phyloP scores from a whole-genome alignment of 2,888 invertebrate genomes.

The Drosophila vallismaia region DNA sequence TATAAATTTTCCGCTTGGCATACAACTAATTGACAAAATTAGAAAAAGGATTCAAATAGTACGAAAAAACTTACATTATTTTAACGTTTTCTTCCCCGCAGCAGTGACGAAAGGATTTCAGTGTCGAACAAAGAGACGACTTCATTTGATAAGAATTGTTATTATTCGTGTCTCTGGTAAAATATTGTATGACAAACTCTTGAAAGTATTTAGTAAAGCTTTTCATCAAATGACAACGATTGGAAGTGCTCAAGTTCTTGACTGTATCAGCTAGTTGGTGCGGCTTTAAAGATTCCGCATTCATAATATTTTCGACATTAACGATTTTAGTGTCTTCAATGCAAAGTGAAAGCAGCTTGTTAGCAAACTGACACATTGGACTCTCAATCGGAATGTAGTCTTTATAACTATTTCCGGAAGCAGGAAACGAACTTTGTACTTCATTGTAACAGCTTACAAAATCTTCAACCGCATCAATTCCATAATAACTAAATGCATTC shows the following conservation, averaged over 20 bases:
- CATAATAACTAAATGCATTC: constrained; percentile 45
- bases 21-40: constrained; percentile 28
- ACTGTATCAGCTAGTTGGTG: constrained; percentile 13
- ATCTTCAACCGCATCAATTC: constrained; percentile 33
- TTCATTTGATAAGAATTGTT: constrained; percentile 13
- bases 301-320: constrained; percentile 10
- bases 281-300: background rate
- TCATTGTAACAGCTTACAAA: constrained; percentile 27
- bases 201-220: constrained; percentile 27
- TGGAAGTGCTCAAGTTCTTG: constrained; percentile 21
- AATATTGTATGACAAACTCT: constrained; percentile 35
- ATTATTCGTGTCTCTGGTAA: constrained; percentile 8
- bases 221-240: constrained; percentile 34
- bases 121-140: constrained; percentile 16
- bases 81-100: constrained; percentile 25
- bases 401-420: background rate
- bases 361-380: constrained; percentile 29
- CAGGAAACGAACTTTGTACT: constrained; percentile 1
- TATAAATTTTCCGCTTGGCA: constrained; percentile 31
- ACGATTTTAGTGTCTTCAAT: constrained; percentile 23
- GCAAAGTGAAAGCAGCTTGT: constrained; percentile 20
- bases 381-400: background rate
- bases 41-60: constrained; percentile 2
- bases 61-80: constrained; percentile 48
- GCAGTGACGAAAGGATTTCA: constrained; percentile 25